A percentile compares a stretch with the other conserved stretches of the same genome.
These are phyloP conservation scores for Catocala nupta DNA, from an alignment of 2,888 invertebrate genomes.

Conservation along the genomic window DNA sequence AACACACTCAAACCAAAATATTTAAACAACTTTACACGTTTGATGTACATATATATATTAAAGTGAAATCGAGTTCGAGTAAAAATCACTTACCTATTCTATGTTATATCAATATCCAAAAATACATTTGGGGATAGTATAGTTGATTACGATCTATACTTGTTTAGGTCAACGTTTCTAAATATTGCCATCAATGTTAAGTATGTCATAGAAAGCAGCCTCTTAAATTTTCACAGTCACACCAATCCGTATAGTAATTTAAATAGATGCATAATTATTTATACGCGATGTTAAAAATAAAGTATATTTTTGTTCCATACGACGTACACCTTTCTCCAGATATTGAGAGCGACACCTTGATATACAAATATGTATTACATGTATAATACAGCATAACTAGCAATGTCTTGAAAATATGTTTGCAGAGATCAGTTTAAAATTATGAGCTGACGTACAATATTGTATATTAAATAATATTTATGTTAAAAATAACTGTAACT, in stretches of 20 bases:
- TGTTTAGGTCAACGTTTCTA: constrained; percentile 24
- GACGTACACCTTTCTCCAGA: constrained; percentile 29
- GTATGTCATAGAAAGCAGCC: constrained; percentile 42
- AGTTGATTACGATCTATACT: constrained; percentile 26
- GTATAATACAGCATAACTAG: constrained; percentile 11
- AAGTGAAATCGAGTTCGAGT: constrained; percentile 33
- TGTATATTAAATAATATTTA: constrained; percentile 27
- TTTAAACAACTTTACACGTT: constrained; percentile 36
- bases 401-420: constrained; percentile 42
- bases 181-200: constrained; percentile 35
- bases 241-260: constrained; percentile 30
- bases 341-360: constrained; percentile 33
- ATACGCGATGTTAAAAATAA: constrained; percentile 41
- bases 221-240: constrained; percentile 39
- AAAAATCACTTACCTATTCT: constrained; percentile 32
- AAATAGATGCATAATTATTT: constrained; percentile 31
- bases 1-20: constrained; percentile 43
- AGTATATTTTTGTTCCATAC: constrained; percentile 34
- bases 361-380: constrained; percentile 16
- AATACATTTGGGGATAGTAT: constrained; percentile 36
- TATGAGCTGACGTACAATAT: constrained; percentile 33
- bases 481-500: constrained; percentile 44
- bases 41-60: constrained; percentile 28
- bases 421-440: constrained; percentile 45
- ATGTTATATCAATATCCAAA: constrained; percentile 42